Evolutionary conservation across 1,140 invertebrate genomes (phyloP).

Genomic region (Delia radicum): DNA sequence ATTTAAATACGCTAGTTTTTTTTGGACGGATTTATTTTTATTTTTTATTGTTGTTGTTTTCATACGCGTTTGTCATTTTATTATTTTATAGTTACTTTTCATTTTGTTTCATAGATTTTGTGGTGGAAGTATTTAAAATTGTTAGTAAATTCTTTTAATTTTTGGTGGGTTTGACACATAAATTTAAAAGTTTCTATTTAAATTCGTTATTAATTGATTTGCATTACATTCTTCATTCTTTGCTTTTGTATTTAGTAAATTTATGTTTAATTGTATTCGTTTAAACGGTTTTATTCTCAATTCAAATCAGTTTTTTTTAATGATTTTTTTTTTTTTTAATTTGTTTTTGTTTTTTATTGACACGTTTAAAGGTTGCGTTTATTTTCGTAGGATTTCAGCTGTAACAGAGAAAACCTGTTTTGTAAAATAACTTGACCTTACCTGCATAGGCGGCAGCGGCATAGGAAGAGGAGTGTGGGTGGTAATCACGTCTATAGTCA

Average conservation of each 20-base stretch:
- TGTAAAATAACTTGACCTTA: slow-evolving; percentile 34
- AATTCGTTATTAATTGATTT: slow-evolving; percentile 28
- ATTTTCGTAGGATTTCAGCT: background rate
- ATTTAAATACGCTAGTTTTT: slow-evolving; percentile 13
- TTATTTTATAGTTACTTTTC: slow-evolving; percentile 23
- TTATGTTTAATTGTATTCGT: background rate
- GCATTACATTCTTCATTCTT: slow-evolving; percentile 20
- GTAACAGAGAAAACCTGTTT: slow-evolving; percentile 10
- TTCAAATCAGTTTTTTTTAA: slow-evolving; percentile 19
- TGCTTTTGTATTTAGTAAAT: slow-evolving; percentile 3
- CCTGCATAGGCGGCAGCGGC: slow-evolving; percentile 51
- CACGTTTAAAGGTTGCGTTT: background rate
- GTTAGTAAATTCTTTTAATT: background rate
- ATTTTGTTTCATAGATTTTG: background rate
- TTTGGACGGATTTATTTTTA: background rate
- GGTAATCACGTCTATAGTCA: slow-evolving; percentile 52
- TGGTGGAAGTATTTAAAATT: background rate
- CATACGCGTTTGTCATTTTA: background rate
- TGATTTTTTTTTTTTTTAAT: background rate
- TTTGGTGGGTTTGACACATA: background rate
- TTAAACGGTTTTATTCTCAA: background rate
- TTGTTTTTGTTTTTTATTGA: no score
- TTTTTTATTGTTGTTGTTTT: slow-evolving; percentile 13
- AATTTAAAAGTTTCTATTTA: slow-evolving; percentile 25
- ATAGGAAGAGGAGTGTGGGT: slow-evolving; percentile 51